Conservation (phyloP, 2,113 vertebrate genomes). For the Spea bombifrons region DNA sequence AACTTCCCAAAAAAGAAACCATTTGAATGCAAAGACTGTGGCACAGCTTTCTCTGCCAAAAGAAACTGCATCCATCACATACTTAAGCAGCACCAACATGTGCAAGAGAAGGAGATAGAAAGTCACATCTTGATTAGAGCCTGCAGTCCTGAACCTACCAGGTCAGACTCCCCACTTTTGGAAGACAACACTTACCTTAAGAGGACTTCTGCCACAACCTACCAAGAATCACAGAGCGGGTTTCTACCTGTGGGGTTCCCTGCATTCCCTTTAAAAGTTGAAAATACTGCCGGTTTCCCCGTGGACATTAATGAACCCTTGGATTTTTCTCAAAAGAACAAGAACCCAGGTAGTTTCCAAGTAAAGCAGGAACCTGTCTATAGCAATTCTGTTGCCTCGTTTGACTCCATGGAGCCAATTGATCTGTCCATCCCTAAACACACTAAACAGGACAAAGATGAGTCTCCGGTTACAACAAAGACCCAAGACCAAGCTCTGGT, state of each 20-base stretch:
- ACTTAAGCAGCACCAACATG: conserved; percentile 89
- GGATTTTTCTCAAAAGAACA: conserved; percentile 88
- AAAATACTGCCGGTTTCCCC: conserved; percentile 65
- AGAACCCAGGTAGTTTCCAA: conserved; percentile 63
- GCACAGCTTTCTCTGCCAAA: conserved; percentile 85
- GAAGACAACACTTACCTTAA: conserved; percentile 62
- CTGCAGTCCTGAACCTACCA: conserved; percentile 58
- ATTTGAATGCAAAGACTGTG: conserved; percentile 88
- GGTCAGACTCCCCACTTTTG: conserved; percentile 48
- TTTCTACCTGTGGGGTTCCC: conserved; percentile 41
- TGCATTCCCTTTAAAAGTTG: conserved; percentile 73
- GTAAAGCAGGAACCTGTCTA: conserved; percentile 76
- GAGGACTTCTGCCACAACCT: conserved; percentile 60
- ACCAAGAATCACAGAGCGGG: conserved; percentile 65
- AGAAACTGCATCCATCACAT: conserved; percentile 94
- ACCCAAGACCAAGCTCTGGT: conserved; percentile 60
- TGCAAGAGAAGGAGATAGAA: conserved; percentile 89
- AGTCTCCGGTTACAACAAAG: conserved; percentile 59
- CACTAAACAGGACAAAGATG: conserved; percentile 67
- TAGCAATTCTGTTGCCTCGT: conserved; percentile 59
- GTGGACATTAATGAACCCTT: conserved; percentile 82
- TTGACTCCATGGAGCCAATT: conserved; percentile 83
- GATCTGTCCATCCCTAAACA: conserved; percentile 89
- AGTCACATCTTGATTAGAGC: conserved; percentile 77
- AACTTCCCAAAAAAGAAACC: conserved; percentile 91